These are phyloP conservation scores for Coregonus suidteri DNA, from an alignment of 2,797 vertebrate genomes.

Conservation along the genomic window DNA sequence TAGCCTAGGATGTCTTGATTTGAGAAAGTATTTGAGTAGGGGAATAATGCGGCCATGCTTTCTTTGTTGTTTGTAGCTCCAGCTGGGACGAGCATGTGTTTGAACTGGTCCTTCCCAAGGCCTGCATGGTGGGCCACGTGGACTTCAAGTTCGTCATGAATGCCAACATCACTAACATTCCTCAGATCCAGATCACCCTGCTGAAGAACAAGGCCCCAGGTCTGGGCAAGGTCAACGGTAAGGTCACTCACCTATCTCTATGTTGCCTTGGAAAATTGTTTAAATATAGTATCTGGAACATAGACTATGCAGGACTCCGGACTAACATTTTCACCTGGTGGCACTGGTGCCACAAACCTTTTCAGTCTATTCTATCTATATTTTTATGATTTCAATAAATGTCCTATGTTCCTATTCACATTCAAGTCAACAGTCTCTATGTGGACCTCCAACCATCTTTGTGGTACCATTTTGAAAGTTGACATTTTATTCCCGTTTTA, in stretches of 20 bases:
- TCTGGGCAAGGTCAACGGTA: conserved; percentile 95
- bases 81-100: conserved; percentile 99
- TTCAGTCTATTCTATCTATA: too few species aligned
- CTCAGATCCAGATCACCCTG: conserved; percentile 97
- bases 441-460: too few species aligned
- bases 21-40: not conserved
- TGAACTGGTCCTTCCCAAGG: conserved; percentile 97
- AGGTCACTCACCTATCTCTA: conserved; percentile 57
- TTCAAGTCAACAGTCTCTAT: too few species aligned
- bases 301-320: not conserved
- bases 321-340: too few species aligned
- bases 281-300: not conserved
- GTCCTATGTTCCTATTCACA: too few species aligned
- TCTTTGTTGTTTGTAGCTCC: conserved; percentile 70
- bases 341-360: too few species aligned
- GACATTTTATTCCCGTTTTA: too few species aligned
- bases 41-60: not conserved
- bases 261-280: not conserved
- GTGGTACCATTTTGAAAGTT: too few species aligned
- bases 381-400: too few species aligned
- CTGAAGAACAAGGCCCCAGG: conserved; percentile 98
- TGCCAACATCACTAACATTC: conserved; percentile 96
- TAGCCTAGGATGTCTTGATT: not conserved
- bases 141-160: conserved; percentile 99
- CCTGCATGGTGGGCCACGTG: conserved; percentile 99